Percentiles rank a stretch among this genome's conserved stretches.
Evolutionary conservation across 2,888 invertebrate genomes (phyloP).

Genomic region (Brachypalpus laphriformis): DNA sequence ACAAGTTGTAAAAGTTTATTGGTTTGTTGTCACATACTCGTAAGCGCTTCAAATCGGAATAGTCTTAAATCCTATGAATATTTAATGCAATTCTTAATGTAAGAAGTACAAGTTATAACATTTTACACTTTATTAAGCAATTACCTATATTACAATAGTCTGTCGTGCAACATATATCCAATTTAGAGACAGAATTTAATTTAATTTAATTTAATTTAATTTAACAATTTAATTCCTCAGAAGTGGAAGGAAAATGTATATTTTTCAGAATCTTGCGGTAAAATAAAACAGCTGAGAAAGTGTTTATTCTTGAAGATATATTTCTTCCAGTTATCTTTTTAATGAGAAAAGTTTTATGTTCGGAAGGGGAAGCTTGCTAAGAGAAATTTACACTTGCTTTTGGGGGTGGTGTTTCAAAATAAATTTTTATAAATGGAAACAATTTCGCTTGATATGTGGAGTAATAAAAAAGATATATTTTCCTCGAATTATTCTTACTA

Average conservation of each 20-base stretch:
- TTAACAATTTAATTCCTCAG: too few species aligned
- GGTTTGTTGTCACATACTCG: background rate
- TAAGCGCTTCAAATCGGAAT: background rate
- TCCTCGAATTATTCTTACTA: background rate
- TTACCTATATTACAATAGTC: background rate
- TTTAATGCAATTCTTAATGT: background rate
- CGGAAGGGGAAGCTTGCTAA: too few species aligned
- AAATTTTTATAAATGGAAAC: background rate
- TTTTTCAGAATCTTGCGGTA: background rate
- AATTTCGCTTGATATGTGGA: background rate
- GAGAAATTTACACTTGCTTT: background rate
- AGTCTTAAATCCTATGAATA: background rate
- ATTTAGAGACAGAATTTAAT: background rate
- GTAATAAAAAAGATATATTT: background rate
- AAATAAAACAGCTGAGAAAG: background rate
- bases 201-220: too few species aligned
- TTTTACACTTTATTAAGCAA: background rate
- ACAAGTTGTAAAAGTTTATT: background rate
- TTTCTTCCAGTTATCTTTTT: background rate
- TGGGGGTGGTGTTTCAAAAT: background rate
- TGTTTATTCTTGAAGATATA: background rate
- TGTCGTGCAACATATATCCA: background rate
- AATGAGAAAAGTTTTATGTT: background rate
- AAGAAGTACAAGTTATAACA: background rate
- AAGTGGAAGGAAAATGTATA: too few species aligned